These are phyloP conservation scores for Cuniculus paca DNA, from an alignment of 2,797 vertebrate genomes.

Conservation along the genomic window DNA sequence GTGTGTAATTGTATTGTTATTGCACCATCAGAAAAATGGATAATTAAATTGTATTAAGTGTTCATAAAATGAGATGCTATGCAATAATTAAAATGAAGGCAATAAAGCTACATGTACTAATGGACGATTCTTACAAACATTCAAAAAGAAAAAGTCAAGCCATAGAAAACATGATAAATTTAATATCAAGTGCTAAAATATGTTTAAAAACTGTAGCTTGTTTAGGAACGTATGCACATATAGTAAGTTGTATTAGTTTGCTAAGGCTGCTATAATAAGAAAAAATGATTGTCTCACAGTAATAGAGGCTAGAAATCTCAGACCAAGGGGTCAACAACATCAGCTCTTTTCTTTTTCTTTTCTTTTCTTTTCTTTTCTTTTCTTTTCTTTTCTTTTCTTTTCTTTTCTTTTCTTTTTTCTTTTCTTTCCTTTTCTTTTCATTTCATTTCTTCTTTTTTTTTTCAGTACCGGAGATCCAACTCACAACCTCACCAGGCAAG, in stretches of 20 bases:
- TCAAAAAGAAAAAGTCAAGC: background rate
- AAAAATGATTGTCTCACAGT: background rate
- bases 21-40: background rate
- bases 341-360: background rate
- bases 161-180: background rate
- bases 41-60: background rate
- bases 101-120: background rate
- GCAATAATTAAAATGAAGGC: constrained; percentile 24
- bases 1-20: background rate
- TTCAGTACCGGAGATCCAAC: too few relatives aligned
- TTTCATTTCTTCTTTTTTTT: too few relatives aligned
- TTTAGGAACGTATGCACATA: background rate
- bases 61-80: background rate
- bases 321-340: background rate
- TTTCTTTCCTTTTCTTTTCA: background rate
- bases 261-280: background rate
- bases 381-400: too few relatives aligned
- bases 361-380: too few relatives aligned
- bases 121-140: background rate
- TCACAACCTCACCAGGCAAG: too few relatives aligned
- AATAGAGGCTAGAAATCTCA: background rate
- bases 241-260: background rate
- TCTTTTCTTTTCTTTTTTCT: background rate
- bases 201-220: background rate
- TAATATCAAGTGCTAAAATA: background rate